Base-by-base conservation (phyloP, 2,888 invertebrate genomes). In the Drosophila longiperda region DNA sequence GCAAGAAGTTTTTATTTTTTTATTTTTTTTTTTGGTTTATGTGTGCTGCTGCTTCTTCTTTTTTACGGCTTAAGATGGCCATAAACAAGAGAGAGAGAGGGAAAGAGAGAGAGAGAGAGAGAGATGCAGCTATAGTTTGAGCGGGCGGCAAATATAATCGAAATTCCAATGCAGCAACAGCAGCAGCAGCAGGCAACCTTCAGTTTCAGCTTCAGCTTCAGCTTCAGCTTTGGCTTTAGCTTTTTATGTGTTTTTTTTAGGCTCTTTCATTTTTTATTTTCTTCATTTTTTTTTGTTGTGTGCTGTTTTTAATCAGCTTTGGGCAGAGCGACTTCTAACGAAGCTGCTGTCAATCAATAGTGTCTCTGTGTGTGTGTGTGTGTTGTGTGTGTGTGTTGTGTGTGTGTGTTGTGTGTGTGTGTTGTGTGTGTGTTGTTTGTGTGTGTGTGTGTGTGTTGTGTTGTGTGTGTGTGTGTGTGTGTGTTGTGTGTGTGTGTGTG, bases 231-330 rank as follows among this genome's bases (percentile, higher is more conserved):
- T 52, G 29, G 29, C 67, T 75, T 60, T 57, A 65, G 65, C 61
- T 42, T 57, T 52, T 61, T 55, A 55, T 54, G 34, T 53, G 29
- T 53, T 20, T 36, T 45, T 45, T 45, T 45, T 23, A 45, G 20
- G 23, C 15, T 45, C 45, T 45, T 15, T 36, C 36, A 15, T 15
- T 36, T 15, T 36, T 12, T 45, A 7, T 45, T 20, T 23, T 45
- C 45, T 12, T 29, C 9, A n/a, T 33, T 50, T 61, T 60, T 61
- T 61, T 52, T 73, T 59, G 42, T 34, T 45, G 32, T 50, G 9
- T 58, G 42, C 32, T 50, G 52, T 65, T 73, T 75, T 87, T 89
- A 87, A 87, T 81, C 86, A 87, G 86, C 83, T 86, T 86, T 86
- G 67, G 53, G 66, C 53, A 64, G 78, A 73, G 52, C 81, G 48